Percentiles rank a stretch among this genome's conserved stretches.
Conservation (phyloP, 1,140 invertebrate species). For the Pseudoatta argentina region DNA sequence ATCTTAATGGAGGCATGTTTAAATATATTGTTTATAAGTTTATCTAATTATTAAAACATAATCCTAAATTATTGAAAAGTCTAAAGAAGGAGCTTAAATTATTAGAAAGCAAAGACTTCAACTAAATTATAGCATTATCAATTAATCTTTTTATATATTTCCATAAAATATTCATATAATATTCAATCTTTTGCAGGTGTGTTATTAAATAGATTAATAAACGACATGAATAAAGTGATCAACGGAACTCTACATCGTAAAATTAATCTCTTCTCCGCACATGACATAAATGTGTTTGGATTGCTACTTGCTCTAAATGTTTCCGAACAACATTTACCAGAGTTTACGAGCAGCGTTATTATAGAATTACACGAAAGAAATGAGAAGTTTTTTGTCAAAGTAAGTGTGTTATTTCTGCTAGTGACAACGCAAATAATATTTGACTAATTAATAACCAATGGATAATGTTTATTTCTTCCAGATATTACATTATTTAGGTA, state of each 20-base stretch:
- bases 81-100: neutral
- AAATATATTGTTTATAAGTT: slow-evolving; percentile 2
- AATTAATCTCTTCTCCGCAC: slow-evolving; percentile 43
- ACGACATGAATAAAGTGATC: slow-evolving; percentile 31
- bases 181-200: slow-evolving; percentile 14
- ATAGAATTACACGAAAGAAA: slow-evolving; percentile 31
- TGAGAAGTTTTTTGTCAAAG: neutral
- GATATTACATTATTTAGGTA: slow-evolving; percentile 31
- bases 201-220: slow-evolving; percentile 29
- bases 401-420: slow-evolving; percentile 3
- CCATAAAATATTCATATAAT: neutral
- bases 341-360: slow-evolving; percentile 13
- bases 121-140: no score
- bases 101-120: neutral
- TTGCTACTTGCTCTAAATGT: slow-evolving; percentile 13
- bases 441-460: slow-evolving; percentile 1
- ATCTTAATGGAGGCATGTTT: slow-evolving; percentile 27
- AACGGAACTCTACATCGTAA: neutral
- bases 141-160: neutral
- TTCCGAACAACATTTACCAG: neutral
- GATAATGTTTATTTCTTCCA: neutral
- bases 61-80: neutral
- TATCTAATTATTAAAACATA: slow-evolving; percentile 16
- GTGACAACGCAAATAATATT: neutral
- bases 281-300: slow-evolving; percentile 11